Base-by-base conservation (phyloP, 2,888 invertebrate species). In the Sphinx pinastri region DNA sequence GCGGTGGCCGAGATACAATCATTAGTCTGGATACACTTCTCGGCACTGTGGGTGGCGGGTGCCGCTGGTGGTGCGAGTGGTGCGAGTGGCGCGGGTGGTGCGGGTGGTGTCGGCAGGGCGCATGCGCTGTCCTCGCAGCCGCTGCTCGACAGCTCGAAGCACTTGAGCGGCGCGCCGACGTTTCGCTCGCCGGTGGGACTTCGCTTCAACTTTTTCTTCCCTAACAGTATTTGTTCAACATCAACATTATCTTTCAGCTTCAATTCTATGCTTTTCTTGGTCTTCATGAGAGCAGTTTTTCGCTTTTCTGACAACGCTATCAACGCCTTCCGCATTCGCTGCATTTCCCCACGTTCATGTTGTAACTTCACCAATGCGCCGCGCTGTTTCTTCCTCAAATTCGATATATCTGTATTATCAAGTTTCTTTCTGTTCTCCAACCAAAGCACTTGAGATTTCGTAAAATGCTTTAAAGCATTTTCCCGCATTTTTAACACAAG, bases 311-410 rank as follows among this genome's bases (percentile, higher is more conserved):
- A 92, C 67, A 92, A 84, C 5, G 92, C 84, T 47, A 94, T 81
- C 16, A 94, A 78, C 7, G 93, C 91, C 76, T 91, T 93, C 6
- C 93, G 88, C 91, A 94, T 94, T 79, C 95, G 93, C 79, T 95
- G 95, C 92, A 96, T 95, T 85, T 96, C 96, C 67, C 96, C 96
- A 83, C 96, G 95, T 80, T 96, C 96, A 81, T 96, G 95, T 72
- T 96, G 95, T 51, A 96, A 87, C 80, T 95, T 95, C 57, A 96
- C 86, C 69, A 96, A 85, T 16, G 96, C 91, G 0, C 95, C 96
- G 63, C 96, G 91, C 82, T 96, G 96, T 75, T 95, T 95, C 80
- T 96, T 96, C 79, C 95, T 95, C 16, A 96, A 92, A 11, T 95
- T 90, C 0, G 94, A 88, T 73, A 92, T 89, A 74, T 93, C 94